phyloP scores from a whole-genome alignment of 1,140 invertebrate genomes.

The Eupristina koningsbergeri region DNA sequence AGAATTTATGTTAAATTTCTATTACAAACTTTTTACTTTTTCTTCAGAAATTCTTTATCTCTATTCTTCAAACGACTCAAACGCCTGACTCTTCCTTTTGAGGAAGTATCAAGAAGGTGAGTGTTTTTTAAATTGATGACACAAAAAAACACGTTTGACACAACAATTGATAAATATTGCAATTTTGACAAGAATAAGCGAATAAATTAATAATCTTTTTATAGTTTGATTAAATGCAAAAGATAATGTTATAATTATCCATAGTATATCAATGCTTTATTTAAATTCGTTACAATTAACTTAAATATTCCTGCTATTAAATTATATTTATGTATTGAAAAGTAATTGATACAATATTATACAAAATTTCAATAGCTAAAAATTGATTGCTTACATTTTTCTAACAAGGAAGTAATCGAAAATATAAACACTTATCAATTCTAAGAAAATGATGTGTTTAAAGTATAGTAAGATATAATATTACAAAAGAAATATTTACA shows the following conservation, averaged over 20 bases:
- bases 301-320: no score
- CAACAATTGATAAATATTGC: not conserved
- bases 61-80: not conserved
- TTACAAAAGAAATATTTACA: slow-evolving; percentile 11
- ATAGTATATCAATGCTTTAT: not conserved
- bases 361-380: not conserved
- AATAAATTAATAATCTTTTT: not conserved
- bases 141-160: not conserved
- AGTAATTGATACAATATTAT: not conserved
- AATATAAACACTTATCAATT: slow-evolving; percentile 16
- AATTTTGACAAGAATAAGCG: not conserved
- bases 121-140: not conserved
- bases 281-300: not conserved
- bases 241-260: not conserved
- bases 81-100: slow-evolving; percentile 44
- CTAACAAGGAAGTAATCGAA: not conserved
- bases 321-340: no score
- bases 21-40: not conserved
- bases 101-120: slow-evolving; percentile 50
- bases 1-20: not conserved
- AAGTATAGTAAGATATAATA: not conserved
- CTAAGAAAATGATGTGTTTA: not conserved
- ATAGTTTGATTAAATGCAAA: not conserved
- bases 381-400: not conserved
- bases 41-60: not conserved